Percentiles rank a stretch among this genome's conserved stretches.
Conservation (phyloP, 2,113 vertebrate species). For the Blennius ocellaris region DNA sequence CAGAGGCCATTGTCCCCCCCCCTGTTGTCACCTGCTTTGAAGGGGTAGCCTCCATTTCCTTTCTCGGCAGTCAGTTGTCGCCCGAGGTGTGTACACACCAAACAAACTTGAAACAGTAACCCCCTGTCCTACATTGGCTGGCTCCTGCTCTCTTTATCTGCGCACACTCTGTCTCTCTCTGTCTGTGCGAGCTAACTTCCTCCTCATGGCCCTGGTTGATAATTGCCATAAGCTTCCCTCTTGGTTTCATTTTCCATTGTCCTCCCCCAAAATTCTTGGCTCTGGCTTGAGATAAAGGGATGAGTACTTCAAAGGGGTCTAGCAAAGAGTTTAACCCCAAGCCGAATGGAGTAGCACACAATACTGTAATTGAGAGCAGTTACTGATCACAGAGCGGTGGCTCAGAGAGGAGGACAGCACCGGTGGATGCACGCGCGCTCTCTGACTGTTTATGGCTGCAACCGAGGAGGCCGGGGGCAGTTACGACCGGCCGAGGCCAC, state of each 20-base stretch:
- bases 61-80: conserved; percentile 62
- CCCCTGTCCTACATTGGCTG: conserved; percentile 68
- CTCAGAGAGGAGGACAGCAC: conserved; percentile 78
- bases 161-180: conserved; percentile 35
- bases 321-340: conserved; percentile 96
- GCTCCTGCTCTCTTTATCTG: conserved; percentile 63
- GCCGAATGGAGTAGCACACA: conserved; percentile 93
- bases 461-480: conserved; percentile 63
- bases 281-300: conserved; percentile 98
- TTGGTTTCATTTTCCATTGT: conserved; percentile 93
- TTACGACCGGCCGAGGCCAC: conserved; percentile 50
- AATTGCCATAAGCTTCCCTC: conserved; percentile 91
- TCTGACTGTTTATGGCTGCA: conserved; percentile 60
- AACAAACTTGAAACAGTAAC: conserved; percentile 82
- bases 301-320: conserved; percentile 98
- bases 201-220: conserved; percentile 84
- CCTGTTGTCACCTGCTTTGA: conserved; percentile 79
- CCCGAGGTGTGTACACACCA: conserved; percentile 77
- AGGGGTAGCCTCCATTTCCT: conserved; percentile 77
- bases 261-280: conserved; percentile 92
- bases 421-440: conserved; percentile 34
- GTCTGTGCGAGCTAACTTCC: conserved; percentile 79
- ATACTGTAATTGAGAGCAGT: conserved; percentile 97
- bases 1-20: conserved; percentile 73
- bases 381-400: conserved; percentile 93